phyloP scores from a whole-genome alignment of 1,140 invertebrate genomes.

The Drosophila nannoptera region DNA sequence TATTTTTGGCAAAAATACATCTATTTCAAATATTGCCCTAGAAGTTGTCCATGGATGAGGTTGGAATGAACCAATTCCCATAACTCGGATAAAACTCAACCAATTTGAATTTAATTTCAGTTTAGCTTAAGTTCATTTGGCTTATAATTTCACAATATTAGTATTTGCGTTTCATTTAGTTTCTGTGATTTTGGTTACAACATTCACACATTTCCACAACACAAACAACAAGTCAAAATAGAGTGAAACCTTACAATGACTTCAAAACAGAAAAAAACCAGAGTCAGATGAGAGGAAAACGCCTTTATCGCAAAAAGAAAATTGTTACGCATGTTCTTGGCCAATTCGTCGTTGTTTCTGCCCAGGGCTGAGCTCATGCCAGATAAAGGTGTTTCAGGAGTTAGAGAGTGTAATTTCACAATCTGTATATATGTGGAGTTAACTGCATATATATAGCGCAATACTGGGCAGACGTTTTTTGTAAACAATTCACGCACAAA shows the following conservation, averaged over 20 bases:
- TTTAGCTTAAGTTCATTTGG: neutral
- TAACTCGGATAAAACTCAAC: no score
- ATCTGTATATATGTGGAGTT: constrained; percentile 44
- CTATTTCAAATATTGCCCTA: no score
- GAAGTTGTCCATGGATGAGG: no score
- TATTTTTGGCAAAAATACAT: no score
- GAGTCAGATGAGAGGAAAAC: constrained; percentile 40
- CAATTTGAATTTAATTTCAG: no score
- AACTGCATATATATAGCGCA: constrained; percentile 58
- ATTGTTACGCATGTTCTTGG: constrained; percentile 72
- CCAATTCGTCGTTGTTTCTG: constrained; percentile 79
- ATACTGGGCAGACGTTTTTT: constrained; percentile 79
- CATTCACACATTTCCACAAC: constrained; percentile 54
- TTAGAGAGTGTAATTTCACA: constrained; percentile 20
- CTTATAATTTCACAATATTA: constrained; percentile 41
- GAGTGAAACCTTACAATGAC: constrained; percentile 17
- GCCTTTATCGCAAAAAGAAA: constrained; percentile 57
- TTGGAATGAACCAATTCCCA: no score
- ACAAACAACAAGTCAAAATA: constrained; percentile 52
- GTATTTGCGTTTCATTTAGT: constrained; percentile 19
- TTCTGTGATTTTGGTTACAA: constrained; percentile 42
- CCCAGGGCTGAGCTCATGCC: constrained; percentile 78
- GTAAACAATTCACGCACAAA: constrained; percentile 80
- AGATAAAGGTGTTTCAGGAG: constrained; percentile 63
- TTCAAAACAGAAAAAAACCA: constrained; percentile 20